Evolutionary conservation across 2,113 vertebrate genomes (phyloP).

Genomic region (Apistogramma diplotaenia): DNA sequence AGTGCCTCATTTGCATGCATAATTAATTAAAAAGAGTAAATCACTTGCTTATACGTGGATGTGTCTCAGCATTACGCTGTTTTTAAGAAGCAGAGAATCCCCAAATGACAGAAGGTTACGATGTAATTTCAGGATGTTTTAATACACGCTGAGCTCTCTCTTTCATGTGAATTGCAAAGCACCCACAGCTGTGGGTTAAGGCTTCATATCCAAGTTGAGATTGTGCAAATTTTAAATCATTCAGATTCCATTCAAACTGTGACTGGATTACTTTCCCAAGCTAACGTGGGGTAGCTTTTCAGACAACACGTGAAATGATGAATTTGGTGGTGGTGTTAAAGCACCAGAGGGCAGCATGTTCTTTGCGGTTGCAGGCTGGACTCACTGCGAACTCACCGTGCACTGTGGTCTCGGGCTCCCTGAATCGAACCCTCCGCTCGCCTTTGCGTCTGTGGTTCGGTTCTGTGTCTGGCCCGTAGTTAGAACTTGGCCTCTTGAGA

Average conservation of each 20-base stretch:
- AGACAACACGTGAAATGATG: not conserved
- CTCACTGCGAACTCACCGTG: conserved; percentile 76
- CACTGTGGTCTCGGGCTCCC: conserved; percentile 84
- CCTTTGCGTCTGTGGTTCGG: conserved; percentile 70
- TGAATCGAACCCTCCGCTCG: conserved; percentile 86
- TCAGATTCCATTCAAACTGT: not conserved
- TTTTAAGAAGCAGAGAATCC: conserved; percentile 38
- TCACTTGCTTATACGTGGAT: conserved; percentile 45
- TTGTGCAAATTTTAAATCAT: too few relatives aligned
- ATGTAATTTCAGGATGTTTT: conserved; percentile 28
- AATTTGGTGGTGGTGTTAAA: not conserved
- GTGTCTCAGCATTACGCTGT: conserved; percentile 35
- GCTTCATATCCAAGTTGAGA: not conserved
- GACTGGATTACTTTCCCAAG: not conserved
- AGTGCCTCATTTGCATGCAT: conserved; percentile 68
- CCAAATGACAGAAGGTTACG: conserved; percentile 34
- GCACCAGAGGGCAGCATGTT: conserved; percentile 42
- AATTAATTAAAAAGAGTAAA: conserved; percentile 61
- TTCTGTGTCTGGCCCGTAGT: conserved; percentile 45
- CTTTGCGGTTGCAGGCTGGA: not conserved
- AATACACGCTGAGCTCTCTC: conserved; percentile 24
- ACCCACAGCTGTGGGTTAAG: not conserved
- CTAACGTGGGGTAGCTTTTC: not conserved
- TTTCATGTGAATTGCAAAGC: conserved; percentile 12
- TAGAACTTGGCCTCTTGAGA: conserved; percentile 75